Base-by-base conservation (phyloP, 2,888 invertebrate species). In the Perizoma affinitatum region DNA sequence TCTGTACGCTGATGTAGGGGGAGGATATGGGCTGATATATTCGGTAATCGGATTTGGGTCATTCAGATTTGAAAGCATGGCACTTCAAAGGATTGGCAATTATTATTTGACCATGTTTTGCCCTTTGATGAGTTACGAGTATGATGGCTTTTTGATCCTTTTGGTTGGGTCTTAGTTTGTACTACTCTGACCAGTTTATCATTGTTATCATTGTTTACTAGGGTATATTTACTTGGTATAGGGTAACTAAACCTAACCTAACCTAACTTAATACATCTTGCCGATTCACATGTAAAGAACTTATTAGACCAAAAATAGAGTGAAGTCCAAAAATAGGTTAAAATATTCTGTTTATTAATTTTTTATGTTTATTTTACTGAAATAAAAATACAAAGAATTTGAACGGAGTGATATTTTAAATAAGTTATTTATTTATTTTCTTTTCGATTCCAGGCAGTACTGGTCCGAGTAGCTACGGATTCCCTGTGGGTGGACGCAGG, bases 381-480 rank as follows among this genome's bases (percentile, higher is more conserved):
- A n/a, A n/a, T 22, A 22, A 22, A 22, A 22, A 22, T 22, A 22
- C 3, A 22, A 22, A 22, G 22, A 22, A 22, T 22, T 22, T 22
- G 22, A 2, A n/a, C 3, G 22, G 22, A 22, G 22, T 22, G 22
- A 22, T 5, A 7, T 38, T 1, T 38, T 4, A 5, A 7, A 38
- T 38, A 7, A 38, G 46, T 4, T 9, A 44, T n/a, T 0, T n/a
- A 47, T 47, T 41, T 42, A 8, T 35, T 48, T 10, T 41, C n/a
- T 35, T 61, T 55, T 10, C 72, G 58, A 69, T 87, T 88, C 68
- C 86, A 92, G 91, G 90, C 91, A 44, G 91, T 91, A 61, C 78
- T 91, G 65, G 90, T 92, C 54, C 84, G 92, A 51, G 87, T 85
- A 41, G 92, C 92, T 47, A 70, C 84, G 41, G 91, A 92, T 73